Percentiles rank a stretch among this genome's conserved stretches.
phyloP scores from a whole-genome alignment of 2,888 invertebrate genomes.

The Ormyrus nitidulus region DNA sequence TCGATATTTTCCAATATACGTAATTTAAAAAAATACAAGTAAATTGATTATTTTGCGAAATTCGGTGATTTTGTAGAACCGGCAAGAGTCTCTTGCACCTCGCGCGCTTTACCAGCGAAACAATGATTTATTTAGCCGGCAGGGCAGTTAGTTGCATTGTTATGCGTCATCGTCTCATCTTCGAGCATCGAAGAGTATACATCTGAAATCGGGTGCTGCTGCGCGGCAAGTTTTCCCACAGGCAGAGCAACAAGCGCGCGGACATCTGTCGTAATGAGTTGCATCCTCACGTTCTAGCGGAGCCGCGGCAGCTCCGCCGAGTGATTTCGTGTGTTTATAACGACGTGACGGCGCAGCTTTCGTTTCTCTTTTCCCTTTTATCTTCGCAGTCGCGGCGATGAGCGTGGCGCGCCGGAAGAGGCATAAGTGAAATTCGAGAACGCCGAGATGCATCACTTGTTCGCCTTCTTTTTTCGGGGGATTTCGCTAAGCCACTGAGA shows the following conservation, averaged over 20 bases:
- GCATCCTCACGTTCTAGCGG: slow-evolving; percentile 71
- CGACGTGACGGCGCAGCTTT: slow-evolving; percentile 71
- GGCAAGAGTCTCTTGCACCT: too few species aligned
- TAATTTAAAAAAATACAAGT: too few species aligned
- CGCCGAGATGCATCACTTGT: neutral
- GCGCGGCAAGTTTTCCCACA: slow-evolving; percentile 40
- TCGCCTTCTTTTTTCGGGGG: neutral
- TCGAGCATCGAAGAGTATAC: neutral
- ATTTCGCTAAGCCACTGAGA: slow-evolving; percentile 1
- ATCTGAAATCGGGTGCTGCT: neutral
- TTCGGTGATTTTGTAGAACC: too few species aligned
- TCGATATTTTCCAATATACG: too few species aligned
- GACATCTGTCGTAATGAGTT: slow-evolving; percentile 75
- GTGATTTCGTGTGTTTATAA: slow-evolving; percentile 44
- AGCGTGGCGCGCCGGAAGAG: slow-evolving; percentile 51
- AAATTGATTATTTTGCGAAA: too few species aligned
- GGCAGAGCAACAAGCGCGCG: slow-evolving; percentile 49
- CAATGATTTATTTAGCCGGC: slow-evolving; percentile 28
- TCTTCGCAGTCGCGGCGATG: slow-evolving; percentile 57
- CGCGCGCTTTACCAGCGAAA: neutral
- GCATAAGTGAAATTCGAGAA: slow-evolving; percentile 56
- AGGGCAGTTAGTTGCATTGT: neutral
- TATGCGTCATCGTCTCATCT: slow-evolving; percentile 20
- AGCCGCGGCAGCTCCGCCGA: neutral
- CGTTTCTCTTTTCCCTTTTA: slow-evolving; percentile 59